Conservation (phyloP, 2,888 invertebrate species). For the Eilema depressum region DNA sequence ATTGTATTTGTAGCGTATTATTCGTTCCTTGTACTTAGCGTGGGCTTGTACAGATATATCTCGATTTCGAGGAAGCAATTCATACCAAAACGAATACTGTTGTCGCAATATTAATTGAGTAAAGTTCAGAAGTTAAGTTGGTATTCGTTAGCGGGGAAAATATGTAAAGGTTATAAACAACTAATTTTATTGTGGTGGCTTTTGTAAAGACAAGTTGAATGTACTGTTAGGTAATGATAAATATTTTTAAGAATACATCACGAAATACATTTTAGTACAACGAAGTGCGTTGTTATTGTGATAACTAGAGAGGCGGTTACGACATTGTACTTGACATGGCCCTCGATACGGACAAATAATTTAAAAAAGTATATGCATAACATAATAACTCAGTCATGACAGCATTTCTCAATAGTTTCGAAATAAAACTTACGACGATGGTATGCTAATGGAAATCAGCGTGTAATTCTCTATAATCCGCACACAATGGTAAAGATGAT, state of each 20-base stretch:
- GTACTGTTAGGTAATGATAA: conserved; percentile 64
- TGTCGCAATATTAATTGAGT: conserved; percentile 32
- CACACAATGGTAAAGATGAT: conserved; percentile 68
- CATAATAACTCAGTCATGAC: conserved; percentile 61
- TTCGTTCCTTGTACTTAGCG: conserved; percentile 44
- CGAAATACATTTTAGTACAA: conserved; percentile 52
- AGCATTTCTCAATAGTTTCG: conserved; percentile 57
- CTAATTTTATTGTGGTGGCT: conserved; percentile 25
- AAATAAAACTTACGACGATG: conserved; percentile 56
- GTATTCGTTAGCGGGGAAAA: conserved; percentile 9
- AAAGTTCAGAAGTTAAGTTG: conserved; percentile 11
- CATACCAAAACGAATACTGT: conserved; percentile 35
- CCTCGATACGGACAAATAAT: not conserved
- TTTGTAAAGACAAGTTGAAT: conserved; percentile 60
- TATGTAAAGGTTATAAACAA: conserved; percentile 31
- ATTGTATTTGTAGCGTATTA: conserved; percentile 47
- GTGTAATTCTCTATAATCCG: conserved; percentile 69
- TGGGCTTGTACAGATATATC: conserved; percentile 47
- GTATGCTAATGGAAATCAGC: conserved; percentile 63
- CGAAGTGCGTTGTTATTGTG: conserved; percentile 46
- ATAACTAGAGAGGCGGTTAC: not conserved
- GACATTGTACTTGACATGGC: not conserved
- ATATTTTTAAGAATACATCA: conserved; percentile 54
- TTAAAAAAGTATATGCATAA: conserved; percentile 17
- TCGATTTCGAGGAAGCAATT: conserved; percentile 44